Conservation (phyloP, 2,113 vertebrate species). For the Rhinoderma darwinii region DNA sequence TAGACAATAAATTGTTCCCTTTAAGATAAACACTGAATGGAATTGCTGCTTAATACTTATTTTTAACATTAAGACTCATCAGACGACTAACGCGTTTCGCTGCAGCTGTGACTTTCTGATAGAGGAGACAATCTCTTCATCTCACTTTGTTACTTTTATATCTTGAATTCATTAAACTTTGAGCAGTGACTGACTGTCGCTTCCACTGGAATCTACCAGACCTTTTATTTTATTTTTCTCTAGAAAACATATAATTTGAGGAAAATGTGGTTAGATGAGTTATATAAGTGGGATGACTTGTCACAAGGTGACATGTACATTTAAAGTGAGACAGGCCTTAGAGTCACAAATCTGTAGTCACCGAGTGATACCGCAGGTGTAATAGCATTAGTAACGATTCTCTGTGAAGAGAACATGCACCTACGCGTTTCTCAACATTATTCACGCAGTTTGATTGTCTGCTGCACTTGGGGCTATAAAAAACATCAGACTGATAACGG, state of each 20-base stretch:
- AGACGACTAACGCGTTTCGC: neutral
- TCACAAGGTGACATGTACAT: neutral
- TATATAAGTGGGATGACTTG: neutral
- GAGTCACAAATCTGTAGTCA: neutral
- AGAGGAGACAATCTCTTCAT: neutral
- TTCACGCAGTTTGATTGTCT: slow-evolving; percentile 7
- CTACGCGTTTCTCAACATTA: neutral
- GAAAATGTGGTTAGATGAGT: neutral
- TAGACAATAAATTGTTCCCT: neutral
- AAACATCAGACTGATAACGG: neutral
- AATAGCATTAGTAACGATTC: slow-evolving; percentile 31
- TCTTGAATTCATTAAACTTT: slow-evolving; percentile 2
- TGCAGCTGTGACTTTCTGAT: neutral
- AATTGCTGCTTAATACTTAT: slow-evolving; percentile 12
- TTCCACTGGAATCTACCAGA: neutral
- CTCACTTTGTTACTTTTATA: neutral
- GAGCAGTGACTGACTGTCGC: neutral
- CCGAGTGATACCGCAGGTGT: neutral
- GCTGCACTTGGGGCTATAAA: slow-evolving; percentile 7
- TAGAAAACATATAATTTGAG: slow-evolving; percentile 3
- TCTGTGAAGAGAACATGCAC: slow-evolving; percentile 8
- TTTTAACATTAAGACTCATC: neutral
- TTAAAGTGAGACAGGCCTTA: neutral
- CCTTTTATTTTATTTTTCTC: neutral
- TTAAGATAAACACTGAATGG: neutral